Conservation (phyloP, 2,797 vertebrate species). For the Melanotaenia nigrans region DNA sequence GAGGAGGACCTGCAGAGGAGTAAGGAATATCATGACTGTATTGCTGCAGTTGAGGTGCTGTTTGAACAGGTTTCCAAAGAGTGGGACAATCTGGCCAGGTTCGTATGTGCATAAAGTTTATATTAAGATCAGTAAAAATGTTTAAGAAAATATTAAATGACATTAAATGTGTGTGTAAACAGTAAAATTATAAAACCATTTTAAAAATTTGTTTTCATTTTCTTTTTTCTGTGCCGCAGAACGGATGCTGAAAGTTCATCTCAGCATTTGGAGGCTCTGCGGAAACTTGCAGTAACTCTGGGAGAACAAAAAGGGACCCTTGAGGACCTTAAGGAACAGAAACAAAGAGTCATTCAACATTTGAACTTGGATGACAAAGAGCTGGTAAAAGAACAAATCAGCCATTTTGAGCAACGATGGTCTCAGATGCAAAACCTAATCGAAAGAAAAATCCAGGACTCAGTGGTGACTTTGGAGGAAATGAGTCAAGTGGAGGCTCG, state of each 20-base stretch:
- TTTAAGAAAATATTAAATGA: neutral
- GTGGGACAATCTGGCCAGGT: constrained; percentile 98
- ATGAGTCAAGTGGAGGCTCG: constrained; percentile 85
- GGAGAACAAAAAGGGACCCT: constrained; percentile 88
- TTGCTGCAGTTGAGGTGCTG: constrained; percentile 87
- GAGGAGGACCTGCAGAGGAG: constrained; percentile 92
- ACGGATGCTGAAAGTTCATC: constrained; percentile 94
- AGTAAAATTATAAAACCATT: neutral
- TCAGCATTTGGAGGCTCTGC: constrained; percentile 90
- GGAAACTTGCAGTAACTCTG: constrained; percentile 85
- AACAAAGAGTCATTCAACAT: constrained; percentile 90
- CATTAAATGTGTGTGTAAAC: neutral
- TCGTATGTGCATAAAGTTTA: constrained; percentile 19
- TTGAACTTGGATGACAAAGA: constrained; percentile 94
- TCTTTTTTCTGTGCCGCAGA: constrained; percentile 72
- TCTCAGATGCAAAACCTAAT: constrained; percentile 91
- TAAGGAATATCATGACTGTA: constrained; percentile 88
- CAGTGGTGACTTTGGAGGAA: constrained; percentile 90
- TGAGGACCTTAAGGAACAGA: constrained; percentile 92
- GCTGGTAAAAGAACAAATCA: constrained; percentile 92
- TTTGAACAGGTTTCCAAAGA: constrained; percentile 94
- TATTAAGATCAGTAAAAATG: neutral
- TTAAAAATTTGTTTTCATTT: neutral
- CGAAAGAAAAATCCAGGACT: constrained; percentile 91
- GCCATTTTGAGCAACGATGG: constrained; percentile 95